Conservation (phyloP, 2,797 vertebrate species). For the Tangara arthus region DNA sequence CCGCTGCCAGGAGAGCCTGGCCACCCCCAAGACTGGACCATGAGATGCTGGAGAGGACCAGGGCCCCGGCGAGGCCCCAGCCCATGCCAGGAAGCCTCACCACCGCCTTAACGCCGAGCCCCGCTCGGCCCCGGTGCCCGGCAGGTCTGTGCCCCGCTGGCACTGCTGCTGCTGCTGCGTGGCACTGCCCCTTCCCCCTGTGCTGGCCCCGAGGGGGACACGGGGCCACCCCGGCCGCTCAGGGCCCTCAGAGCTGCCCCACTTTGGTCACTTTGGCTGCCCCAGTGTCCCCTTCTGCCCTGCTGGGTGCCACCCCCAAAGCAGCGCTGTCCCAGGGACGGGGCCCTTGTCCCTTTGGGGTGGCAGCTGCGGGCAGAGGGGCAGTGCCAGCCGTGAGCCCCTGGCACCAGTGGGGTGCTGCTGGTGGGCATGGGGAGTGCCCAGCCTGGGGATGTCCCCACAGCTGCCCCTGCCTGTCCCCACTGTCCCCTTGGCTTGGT, state of each 20-base stretch:
- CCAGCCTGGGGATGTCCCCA: not conserved
- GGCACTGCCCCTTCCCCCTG: not conserved
- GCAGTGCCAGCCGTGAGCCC: rapidly evolving
- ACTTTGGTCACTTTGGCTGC: not conserved
- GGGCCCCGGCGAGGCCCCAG: not conserved
- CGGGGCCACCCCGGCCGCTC: rapidly evolving
- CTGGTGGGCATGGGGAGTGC: not conserved
- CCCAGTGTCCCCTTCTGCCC: not conserved
- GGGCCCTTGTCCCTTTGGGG: not conserved
- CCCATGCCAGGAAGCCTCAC: not conserved
- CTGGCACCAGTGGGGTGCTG: not conserved
- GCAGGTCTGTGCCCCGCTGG: not conserved
- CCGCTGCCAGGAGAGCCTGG: not conserved
- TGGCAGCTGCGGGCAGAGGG: not conserved
- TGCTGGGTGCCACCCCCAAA: not conserved
- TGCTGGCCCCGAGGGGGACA: not conserved
- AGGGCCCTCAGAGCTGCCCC: not conserved
- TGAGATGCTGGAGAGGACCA: slow-evolving; percentile 16
- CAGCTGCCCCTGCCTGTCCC: not conserved
- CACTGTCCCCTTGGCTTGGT: rapidly evolving
- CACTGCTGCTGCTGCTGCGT: not conserved
- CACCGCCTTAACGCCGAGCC: not conserved
- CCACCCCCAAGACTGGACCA: not conserved
- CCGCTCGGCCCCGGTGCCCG: not conserved
- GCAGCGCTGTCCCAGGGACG: not conserved